Evolutionary conservation across 2,888 invertebrate genomes (phyloP), one percentile per base, ranked within the genome.

Genomic region (Muschampia plurimacula): DNA sequence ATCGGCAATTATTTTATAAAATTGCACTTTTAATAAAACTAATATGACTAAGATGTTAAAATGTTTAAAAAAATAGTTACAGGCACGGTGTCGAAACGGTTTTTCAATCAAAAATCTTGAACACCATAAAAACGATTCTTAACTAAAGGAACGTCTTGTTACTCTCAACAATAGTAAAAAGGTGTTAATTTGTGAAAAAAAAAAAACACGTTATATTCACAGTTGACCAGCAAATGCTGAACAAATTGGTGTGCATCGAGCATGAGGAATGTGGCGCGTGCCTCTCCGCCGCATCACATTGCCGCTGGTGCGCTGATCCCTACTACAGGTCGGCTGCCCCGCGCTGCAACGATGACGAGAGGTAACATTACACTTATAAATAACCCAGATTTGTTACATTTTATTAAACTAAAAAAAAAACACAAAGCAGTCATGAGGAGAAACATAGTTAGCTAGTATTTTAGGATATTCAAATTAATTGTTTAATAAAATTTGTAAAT

Each of bases 291-390:
- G 93, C 93, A 0, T 83, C 86, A 3, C 91, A 92, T 79, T 94
- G 95, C 74, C 88, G 93, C 49, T 95, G 95, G 94, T 95, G 94
- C 46, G 93, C 93, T 0, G 93, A 94, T 75, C 90, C 90, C 1
- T 89, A 90, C 84, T 94, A 87, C 84, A 87, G 83, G 60, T 74
- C 83, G 1, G 81, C 81, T 1, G 87, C 82, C 0, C 90, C 92
- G 8, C 81, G 94, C 12, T 95, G 94, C 81, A 92, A 93, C 74
- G 89, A 91, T 74, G 89, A 91, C 41, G 88, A 88, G 55, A 93
- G 90, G 94, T 94, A 67, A n/a, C 32, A 4, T 32, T 1, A 32
- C 32, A 2, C 32, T 32, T 32, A 32, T 32, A 32, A 4, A 32
- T 1, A 32, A 4, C 32, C 22, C 22, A 22, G 22, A 22, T 0